These are phyloP conservation scores for Sminthurinus aureus DNA, from an alignment of 2,888 invertebrate genomes.

Conservation along the genomic window DNA sequence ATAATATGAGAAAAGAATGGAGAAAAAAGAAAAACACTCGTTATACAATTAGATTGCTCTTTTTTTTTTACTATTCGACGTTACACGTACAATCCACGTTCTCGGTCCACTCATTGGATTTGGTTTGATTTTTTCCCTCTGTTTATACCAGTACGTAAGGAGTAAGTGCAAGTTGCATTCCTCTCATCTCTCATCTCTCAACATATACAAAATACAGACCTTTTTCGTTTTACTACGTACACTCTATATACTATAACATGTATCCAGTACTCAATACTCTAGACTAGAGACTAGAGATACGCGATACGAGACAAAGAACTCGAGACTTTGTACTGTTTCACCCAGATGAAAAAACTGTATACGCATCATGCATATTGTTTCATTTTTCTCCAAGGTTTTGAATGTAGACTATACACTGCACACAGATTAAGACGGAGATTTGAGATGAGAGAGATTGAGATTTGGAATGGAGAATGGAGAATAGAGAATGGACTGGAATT, in stretches of 20 bases:
- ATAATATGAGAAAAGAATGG: background rate
- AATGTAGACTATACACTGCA: too few species aligned
- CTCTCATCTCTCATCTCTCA: background rate
- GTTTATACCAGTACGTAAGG: background rate
- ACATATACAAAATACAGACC: background rate
- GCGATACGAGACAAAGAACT: background rate
- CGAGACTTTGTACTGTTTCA: background rate
- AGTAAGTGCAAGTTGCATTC: background rate
- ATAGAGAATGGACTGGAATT: too few species aligned
- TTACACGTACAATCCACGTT: background rate
- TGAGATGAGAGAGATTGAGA: too few species aligned
- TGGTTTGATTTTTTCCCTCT: background rate
- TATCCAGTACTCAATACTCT: too few species aligned
- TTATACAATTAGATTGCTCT: constrained; percentile 28
- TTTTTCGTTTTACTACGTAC: background rate
- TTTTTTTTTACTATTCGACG: background rate
- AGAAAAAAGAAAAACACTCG: constrained; percentile 17
- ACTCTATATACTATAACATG: too few species aligned
- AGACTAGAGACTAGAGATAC: background rate
- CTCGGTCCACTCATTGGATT: background rate
- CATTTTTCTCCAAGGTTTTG: too few species aligned
- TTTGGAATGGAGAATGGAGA: too few species aligned
- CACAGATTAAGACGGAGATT: too few species aligned
- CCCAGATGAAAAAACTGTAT: too few species aligned
- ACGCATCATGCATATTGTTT: too few species aligned